Conservation (phyloP, 35 echinoderm and acorn worm species). For the Ptychodera flava region DNA sequence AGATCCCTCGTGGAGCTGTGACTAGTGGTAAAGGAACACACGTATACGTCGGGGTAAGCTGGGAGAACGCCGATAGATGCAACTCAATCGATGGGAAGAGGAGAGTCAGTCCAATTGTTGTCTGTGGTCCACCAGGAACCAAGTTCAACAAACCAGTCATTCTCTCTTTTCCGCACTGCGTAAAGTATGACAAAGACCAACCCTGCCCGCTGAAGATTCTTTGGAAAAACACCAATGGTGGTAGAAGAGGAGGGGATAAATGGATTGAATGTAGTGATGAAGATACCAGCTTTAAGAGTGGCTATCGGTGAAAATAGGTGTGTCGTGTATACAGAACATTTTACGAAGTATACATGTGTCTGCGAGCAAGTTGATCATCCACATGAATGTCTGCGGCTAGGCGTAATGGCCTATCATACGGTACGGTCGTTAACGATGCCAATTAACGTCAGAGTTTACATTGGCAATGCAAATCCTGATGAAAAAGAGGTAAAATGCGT, state of each 20-base stretch:
- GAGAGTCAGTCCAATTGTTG: neutral
- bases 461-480: neutral
- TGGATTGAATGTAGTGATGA: neutral
- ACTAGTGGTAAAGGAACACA: neutral
- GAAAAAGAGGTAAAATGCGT: neutral
- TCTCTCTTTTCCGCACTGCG: neutral
- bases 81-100: neutral
- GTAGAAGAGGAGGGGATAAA: neutral
- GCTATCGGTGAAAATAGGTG: neutral
- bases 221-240: neutral
- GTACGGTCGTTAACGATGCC: neutral
- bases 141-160: neutral
- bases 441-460: neutral
- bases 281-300: neutral
- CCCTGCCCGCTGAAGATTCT: neutral
- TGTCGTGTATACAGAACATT: neutral
- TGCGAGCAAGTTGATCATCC: neutral
- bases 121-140: neutral
- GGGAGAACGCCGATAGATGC: neutral
- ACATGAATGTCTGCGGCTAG: neutral
- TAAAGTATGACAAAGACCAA: neutral
- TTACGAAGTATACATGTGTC: neutral
- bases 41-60: neutral
- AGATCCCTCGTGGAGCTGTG: neutral
- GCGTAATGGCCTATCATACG: neutral